Evolutionary conservation across 2,888 invertebrate species (phyloP), one percentile per base, ranked within the genome.

Genomic region (Cheilosia soror): DNA sequence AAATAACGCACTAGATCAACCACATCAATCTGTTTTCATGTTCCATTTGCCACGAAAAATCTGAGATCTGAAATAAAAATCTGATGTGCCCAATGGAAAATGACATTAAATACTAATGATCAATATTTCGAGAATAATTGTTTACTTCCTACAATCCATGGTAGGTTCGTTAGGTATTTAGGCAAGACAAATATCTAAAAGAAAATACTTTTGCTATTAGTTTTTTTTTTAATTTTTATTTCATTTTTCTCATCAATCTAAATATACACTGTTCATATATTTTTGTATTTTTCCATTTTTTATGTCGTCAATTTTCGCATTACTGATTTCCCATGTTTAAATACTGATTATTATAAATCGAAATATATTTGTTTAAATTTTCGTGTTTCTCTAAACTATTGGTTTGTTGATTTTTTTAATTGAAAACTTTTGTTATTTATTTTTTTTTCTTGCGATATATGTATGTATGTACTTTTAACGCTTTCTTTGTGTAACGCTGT

Each of bases 381-480:
- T 85, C 87, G 88, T 87, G 78, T 86, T 77, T 82, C 80, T 87
- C 66, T 78, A 83, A 78, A 65, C 87, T 87, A 79, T 78, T 88
- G 63, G 88, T 84, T 83, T 87, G 81, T 75, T 79, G 78, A 80
- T 85, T 86, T 72, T 86, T 87, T 89, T 88, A 88, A 88, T 87
- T 85, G 90, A 86, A 88, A 88, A 87, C 88, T 88, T 87, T 89
- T 88, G 87, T 89, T 88, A 89, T 88, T 89, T 90, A 88, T 89
- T 87, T 87, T 80, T 89, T 88, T 87, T 82, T 80, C 33, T 88
- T 89, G 88, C 88, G 89, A 89, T 89, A 89, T 89, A 88, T 88
- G 86, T 90, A 89, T 89, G 89, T 89, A 88, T 88, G 86, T 90
- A 88, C 87, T 88, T 87, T 88, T 13, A 47, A 87, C 87, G 87